Base-by-base conservation (phyloP, 2,888 invertebrate species). In the Drosophila limbata region DNA sequence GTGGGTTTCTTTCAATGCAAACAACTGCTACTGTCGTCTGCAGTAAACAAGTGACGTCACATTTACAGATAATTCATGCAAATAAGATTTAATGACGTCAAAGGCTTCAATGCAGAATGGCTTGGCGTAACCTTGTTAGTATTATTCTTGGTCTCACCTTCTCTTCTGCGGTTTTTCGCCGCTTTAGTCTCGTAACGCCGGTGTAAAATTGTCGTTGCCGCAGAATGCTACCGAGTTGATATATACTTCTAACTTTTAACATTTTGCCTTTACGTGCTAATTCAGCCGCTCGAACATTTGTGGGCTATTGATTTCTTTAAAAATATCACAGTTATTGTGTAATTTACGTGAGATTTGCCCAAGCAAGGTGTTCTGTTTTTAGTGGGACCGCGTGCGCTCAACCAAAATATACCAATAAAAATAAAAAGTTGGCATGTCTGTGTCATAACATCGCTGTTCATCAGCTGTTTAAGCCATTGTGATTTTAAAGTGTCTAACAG, bases 111-210 rank as follows among this genome's bases (percentile, higher is more conserved):
- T 19, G 44, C 10, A 31, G 48, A n/a, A n/a, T n/a, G n/a, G n/a
- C 31, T 42, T 40, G 40, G 50, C 13, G 39, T 15, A 1, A 72
- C 63, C 67, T 75, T 44, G 17, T 51, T 0, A 50, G 2, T 13
- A 13, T 33, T 33, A 50, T 50, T 25, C 19, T 5, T 28, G 8
- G 42, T 42, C 85, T 78, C 91, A 95, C 95, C 93, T 93, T 94
- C 92, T 95, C 95, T 80, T 95, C 95, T 0, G 93, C 93, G 33
- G 94, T 93, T 93, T 94, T 95, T 76, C 95, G 93, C 80, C 95
- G 94, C 87, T 95, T 95, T 40, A 90, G 93, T 67, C 90, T 91
- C 4, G 91, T 70, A 74, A 91, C 77, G 84, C 77, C 79, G 25
- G 84, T 83, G 25, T 79, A 80, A 9, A 92, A 28, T 42, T 33